Base-by-base conservation (phyloP, 2,888 invertebrate species). In the Tridacna gigas region DNA sequence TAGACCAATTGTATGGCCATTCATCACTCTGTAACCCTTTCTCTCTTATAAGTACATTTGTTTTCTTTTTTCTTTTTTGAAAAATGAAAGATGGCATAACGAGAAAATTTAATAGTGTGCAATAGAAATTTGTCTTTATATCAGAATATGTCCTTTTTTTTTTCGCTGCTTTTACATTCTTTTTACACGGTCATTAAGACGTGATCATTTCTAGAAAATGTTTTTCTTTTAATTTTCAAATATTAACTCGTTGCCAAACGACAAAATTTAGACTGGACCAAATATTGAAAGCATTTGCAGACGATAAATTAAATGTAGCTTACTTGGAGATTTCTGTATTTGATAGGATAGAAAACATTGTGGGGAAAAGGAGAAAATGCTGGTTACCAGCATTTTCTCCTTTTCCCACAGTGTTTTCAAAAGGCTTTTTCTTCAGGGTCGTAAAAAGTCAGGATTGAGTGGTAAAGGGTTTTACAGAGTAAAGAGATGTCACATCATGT, bases 1-100 rank as follows among this genome's bases (percentile, higher is more conserved):
- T 11, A 25, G 71, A 22, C 45, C 71, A 26, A 71, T 71, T n/a
- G 51, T n/a, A 25, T 71, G 26, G 71, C 20, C 51, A 71, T 71
- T 37, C 48, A 71, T 71, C 71, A 71, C 0, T 7, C 22, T 7
- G 47, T 71, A 51, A 56, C 15, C 56, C 56, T 56, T 56, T 56
- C 56, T 3, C 20, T 3, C 56, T 9, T 20, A 56, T 1, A 20
- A 56, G 11, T 56, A 11, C 20, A 3, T 56, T 3, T 11, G 9
- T 20, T 56, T 56, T 56, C 11, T 56, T 56, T 15, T 11, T 56
- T 9, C 56, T 3, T n/a, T n/a, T n/a, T n/a, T n/a, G n/a, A n/a
- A 56, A 9, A 5, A 20, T 20, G 18, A 9, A 3, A 56, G 2
- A 56, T 56, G 15, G 3, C 20, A 20, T 20, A 56, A 56, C 18